These are phyloP conservation scores for Crotalus viridis DNA, from an alignment of 2,113 vertebrate species.

Conservation along the genomic window DNA sequence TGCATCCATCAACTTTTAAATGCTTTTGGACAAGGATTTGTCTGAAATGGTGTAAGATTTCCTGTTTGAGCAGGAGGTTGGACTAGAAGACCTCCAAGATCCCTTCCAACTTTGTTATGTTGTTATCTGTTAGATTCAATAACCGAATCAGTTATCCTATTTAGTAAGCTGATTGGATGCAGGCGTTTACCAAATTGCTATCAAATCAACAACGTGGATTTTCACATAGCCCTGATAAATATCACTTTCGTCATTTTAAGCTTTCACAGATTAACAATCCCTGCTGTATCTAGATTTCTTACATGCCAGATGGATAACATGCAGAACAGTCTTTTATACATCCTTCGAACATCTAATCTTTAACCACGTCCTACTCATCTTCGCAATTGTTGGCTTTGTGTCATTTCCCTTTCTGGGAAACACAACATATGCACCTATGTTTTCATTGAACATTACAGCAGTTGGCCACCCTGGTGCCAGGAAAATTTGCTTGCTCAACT, in stretches of 20 bases:
- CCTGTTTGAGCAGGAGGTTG: background rate
- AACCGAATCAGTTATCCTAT: background rate
- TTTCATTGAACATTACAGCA: constrained; percentile 73
- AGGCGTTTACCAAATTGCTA: background rate
- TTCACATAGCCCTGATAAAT: background rate
- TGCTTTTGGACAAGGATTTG: background rate
- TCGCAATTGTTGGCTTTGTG: background rate
- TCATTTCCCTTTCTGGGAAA: background rate
- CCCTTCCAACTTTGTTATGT: background rate
- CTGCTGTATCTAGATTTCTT: background rate
- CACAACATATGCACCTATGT: background rate
- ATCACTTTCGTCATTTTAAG: background rate
- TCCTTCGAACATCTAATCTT: no score
- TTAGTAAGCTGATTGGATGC: background rate
- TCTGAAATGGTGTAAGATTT: no score
- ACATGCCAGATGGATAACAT: background rate
- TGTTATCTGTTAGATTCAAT: background rate
- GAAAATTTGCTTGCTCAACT: constrained; percentile 89
- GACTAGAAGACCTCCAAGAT: background rate
- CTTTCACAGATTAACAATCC: background rate
- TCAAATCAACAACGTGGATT: background rate
- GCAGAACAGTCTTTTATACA: background rate
- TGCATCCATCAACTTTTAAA: background rate
- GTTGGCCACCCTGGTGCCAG: constrained; percentile 68
- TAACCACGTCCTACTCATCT: background rate